Percentiles rank a stretch among this genome's conserved stretches.
These are phyloP conservation scores for Nannobrachium achirus DNA, from an alignment of 2,113 vertebrate species.

Conservation along the genomic window DNA sequence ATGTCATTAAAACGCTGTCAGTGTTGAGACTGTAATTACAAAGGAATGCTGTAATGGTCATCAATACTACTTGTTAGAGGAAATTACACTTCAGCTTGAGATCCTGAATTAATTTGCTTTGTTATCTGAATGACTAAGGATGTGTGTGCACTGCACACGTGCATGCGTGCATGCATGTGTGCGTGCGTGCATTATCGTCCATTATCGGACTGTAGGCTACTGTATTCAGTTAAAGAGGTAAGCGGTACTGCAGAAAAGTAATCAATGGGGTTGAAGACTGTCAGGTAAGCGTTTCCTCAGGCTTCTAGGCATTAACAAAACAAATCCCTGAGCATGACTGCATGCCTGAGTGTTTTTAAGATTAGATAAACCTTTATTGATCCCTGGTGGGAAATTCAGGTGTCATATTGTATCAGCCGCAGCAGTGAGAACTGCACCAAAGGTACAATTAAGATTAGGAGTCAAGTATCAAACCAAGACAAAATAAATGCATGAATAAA, in stretches of 20 bases:
- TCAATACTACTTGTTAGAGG: too few species aligned
- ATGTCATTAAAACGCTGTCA: too few species aligned
- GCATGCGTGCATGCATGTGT: not conserved
- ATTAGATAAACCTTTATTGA: too few species aligned
- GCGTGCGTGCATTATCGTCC: not conserved
- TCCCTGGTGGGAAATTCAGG: too few species aligned
- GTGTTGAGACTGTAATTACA: too few species aligned
- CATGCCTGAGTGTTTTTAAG: too few species aligned
- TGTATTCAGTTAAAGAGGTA: constrained; percentile 27
- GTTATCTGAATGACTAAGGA: not conserved
- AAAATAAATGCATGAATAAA: too few species aligned
- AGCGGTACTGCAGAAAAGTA: constrained; percentile 35
- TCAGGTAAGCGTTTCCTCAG: constrained; percentile 53
- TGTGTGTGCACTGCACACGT: not conserved
- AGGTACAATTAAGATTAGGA: too few species aligned
- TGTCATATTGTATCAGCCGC: too few species aligned
- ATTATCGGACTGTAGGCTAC: constrained; percentile 15
- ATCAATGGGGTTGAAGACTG: constrained; percentile 58
- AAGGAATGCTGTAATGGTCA: too few species aligned
- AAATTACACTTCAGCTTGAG: not conserved
- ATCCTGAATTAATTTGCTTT: not conserved
- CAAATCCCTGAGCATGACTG: constrained; percentile 23
- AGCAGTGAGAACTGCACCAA: too few species aligned
- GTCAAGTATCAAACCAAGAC: too few species aligned
- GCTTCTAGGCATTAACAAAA: constrained; percentile 41